Base-by-base conservation (phyloP, 2,797 vertebrate genomes). In the Loriculus beryllinus region DNA sequence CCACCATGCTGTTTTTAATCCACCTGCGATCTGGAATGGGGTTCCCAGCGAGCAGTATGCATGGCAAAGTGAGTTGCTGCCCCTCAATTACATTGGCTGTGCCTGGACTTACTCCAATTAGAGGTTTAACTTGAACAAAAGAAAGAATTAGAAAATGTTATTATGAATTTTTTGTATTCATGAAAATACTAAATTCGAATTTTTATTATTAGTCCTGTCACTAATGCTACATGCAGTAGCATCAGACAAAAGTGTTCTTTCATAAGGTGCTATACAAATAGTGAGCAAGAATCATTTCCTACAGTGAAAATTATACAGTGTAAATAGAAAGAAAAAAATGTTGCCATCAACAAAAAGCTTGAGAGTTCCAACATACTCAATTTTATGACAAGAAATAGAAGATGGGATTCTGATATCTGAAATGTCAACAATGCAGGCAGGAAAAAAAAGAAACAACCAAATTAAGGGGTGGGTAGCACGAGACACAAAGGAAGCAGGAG, bases 1-100 rank as follows among this genome's bases (percentile, higher is more conserved):
- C 99, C 98, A 98, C 93, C 86, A 98, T 98, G 39, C 97, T 98
- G 95, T 99, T 98, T 96, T 99, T 99, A 43, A 99, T 98, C 99
- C 99, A 99, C 33, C 97, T 98, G 82, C 99, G 98, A 49, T 99
- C 98, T 64, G 99, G 99, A 79, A 99, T 98, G 2, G 99, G 99
- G 96, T 99, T 99, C 69, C 99, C 99, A 93, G 99, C 98, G 85
- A 99, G 93, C 6, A 99, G 91, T 59, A 99, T 96, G 82, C 99
- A 99, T 3, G 99, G 98, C 91, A 99, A 97, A 74, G 98, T 99
- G 71, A 99, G 92, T 93, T 98, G 99, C 95, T 99, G 99, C 68
- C 99, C 98, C 96, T 99, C 98, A 22, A 99, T 98, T 39, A 99
- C 98, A 63, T 96, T 98, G 95, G 98, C 98, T 81, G 98, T 97